A percentile compares a stretch with the other conserved stretches of the same genome.
Evolutionary conservation across 1,140 invertebrate genomes (phyloP).

Genomic region (Branchinecta lindahli): DNA sequence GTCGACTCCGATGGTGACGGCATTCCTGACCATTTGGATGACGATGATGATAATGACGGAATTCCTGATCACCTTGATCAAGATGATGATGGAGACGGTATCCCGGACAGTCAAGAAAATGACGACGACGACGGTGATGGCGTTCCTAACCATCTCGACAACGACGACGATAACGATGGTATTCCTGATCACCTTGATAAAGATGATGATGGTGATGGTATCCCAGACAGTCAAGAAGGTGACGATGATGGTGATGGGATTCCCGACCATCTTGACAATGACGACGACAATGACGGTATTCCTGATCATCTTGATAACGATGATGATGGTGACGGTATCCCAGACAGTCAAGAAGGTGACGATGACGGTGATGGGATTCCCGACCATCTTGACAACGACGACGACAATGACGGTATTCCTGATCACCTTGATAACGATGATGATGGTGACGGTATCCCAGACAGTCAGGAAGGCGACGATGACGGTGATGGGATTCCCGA

Average conservation of each 20-base stretch:
- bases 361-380: not conserved
- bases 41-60: conserved; percentile 3
- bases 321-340: not conserved
- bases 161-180: conserved; percentile 35
- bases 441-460: too few relatives aligned
- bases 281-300: not conserved
- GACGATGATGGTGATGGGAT: conserved; percentile 15
- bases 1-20: conserved; percentile 34
- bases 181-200: conserved; percentile 30
- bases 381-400: not conserved
- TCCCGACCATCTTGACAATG: not conserved
- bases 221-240: not conserved
- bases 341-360: not conserved
- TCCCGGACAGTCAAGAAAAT: conserved; percentile 23
- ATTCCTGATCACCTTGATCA: not conserved
- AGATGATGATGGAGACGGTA: conserved; percentile 5
- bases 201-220: conserved; percentile 18
- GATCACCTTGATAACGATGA: not conserved
- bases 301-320: not conserved
- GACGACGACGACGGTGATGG: conserved; percentile 29
- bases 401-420: not conserved
- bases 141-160: conserved; percentile 18
- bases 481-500: too few relatives aligned
- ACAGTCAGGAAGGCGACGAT: too few relatives aligned
- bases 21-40: not conserved